These are phyloP conservation scores for Amblyraja radiata DNA, from an alignment of 2,797 vertebrate genomes.

Conservation along the genomic window DNA sequence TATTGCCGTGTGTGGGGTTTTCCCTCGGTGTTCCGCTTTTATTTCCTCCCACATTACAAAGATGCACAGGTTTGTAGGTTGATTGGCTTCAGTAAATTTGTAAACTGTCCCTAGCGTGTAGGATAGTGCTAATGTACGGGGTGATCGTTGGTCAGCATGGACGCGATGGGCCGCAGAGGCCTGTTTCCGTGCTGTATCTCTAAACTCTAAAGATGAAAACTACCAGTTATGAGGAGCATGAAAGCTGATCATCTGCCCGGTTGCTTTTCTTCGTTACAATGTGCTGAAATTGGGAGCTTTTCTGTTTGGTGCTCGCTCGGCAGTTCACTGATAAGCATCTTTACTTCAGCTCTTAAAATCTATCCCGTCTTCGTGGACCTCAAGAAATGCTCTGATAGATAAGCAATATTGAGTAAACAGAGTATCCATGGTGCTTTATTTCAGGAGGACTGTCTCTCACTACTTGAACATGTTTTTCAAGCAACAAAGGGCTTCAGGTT, in stretches of 20 bases:
- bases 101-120: too few relatives aligned
- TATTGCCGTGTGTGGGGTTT: not conserved
- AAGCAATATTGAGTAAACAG: constrained; percentile 26
- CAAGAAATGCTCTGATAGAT: not conserved
- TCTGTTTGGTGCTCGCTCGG: not conserved
- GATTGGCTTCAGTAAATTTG: too few relatives aligned
- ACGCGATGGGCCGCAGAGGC: too few relatives aligned
- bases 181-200: too few relatives aligned
- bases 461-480: constrained; percentile 42
- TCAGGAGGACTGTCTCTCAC: constrained; percentile 5
- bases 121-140: too few relatives aligned
- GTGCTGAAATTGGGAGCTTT: not conserved
- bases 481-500: constrained; percentile 41
- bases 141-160: too few relatives aligned
- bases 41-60: too few relatives aligned
- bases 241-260: not conserved
- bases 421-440: constrained; percentile 24
- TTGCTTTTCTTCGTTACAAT: too few relatives aligned
- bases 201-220: too few relatives aligned
- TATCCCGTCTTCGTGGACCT: not conserved
- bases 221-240: not conserved
- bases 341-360: not conserved
- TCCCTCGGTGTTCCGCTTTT: too few relatives aligned
- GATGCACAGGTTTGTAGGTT: too few relatives aligned
- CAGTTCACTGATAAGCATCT: constrained; percentile 3